Percentiles rank a stretch among this genome's conserved stretches.
phyloP scores from a whole-genome alignment of 1,140 invertebrate species.

The Dinothrombium tinctorium region DNA sequence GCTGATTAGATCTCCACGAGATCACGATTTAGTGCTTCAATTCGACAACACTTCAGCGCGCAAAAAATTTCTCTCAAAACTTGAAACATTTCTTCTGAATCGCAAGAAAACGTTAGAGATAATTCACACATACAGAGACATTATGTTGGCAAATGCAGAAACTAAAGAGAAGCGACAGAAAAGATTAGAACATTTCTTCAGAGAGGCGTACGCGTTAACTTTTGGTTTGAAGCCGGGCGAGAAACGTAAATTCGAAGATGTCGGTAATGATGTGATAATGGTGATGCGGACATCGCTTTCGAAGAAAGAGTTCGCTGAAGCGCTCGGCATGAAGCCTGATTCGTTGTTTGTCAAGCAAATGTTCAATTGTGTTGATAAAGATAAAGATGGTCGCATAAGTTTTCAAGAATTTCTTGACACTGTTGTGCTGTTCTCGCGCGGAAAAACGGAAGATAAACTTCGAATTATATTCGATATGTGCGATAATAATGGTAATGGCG shows the following conservation, averaged over 20 bases:
- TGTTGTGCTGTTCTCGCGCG: slow-evolving; percentile 44
- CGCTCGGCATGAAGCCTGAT: slow-evolving; percentile 82
- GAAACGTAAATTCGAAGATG: slow-evolving; percentile 33
- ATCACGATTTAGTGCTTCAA: slow-evolving; percentile 89
- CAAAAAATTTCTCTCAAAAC: slow-evolving; percentile 66
- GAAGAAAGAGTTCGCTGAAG: slow-evolving; percentile 86
- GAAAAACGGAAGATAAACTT: slow-evolving; percentile 79
- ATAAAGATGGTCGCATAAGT: slow-evolving; percentile 78
- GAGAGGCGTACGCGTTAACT: slow-evolving; percentile 74
- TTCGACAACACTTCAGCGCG: slow-evolving; percentile 54
- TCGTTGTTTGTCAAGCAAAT: slow-evolving; percentile 95
- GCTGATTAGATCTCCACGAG: slow-evolving; percentile 56
- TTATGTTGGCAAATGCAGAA: slow-evolving; percentile 76
- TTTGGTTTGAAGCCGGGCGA: slow-evolving; percentile 28
- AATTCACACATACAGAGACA: slow-evolving; percentile 41
- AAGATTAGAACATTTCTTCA: slow-evolving; percentile 89
- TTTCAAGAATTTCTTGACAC: slow-evolving; percentile 96
- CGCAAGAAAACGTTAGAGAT: slow-evolving; percentile 54
- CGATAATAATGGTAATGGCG: slow-evolving; percentile 80
- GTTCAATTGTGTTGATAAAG: slow-evolving; percentile 96
- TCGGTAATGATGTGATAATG: slow-evolving; percentile 59
- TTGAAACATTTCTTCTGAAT: slow-evolving; percentile 54
- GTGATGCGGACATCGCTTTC: slow-evolving; percentile 81
- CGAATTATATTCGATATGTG: slow-evolving; percentile 97
- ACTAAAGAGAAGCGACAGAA: slow-evolving; percentile 82